Evolutionary conservation across 2,113 vertebrate species (phyloP).

Genomic region (Fregata magnificens): DNA sequence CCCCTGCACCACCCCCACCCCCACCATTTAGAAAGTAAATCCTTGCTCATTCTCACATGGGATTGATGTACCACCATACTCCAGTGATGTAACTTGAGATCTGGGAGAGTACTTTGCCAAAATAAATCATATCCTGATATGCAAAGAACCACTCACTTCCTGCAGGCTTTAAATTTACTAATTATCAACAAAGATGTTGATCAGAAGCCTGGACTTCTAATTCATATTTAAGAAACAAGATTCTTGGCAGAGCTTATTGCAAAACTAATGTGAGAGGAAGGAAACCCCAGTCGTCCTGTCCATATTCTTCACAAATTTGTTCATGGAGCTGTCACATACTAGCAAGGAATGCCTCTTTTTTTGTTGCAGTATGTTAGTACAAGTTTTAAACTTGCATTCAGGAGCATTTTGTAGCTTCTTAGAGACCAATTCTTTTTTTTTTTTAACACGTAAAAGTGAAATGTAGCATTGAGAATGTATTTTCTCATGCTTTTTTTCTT

Average conservation of each 20-base stretch:
- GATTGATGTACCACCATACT: background rate
- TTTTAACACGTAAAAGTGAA: background rate
- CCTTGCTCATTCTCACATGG: background rate
- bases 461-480: background rate
- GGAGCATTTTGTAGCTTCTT: background rate
- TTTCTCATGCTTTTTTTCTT: background rate
- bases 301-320: slow-evolving; percentile 10
- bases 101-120: background rate
- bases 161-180: background rate
- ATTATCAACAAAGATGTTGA: slow-evolving; percentile 1
- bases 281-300: background rate
- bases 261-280: background rate
- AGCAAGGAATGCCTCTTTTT: background rate
- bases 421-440: background rate
- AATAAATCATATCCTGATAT: background rate
- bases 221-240: background rate
- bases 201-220: background rate
- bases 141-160: background rate
- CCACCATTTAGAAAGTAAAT: background rate
- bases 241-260: slow-evolving; percentile 5
- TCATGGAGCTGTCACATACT: background rate
- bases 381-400: background rate
- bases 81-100: background rate
- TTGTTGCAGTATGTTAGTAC: background rate
- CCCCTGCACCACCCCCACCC: no score